Conservation (phyloP, 2,888 invertebrate genomes). For the Drosophila nr. fundita region DNA sequence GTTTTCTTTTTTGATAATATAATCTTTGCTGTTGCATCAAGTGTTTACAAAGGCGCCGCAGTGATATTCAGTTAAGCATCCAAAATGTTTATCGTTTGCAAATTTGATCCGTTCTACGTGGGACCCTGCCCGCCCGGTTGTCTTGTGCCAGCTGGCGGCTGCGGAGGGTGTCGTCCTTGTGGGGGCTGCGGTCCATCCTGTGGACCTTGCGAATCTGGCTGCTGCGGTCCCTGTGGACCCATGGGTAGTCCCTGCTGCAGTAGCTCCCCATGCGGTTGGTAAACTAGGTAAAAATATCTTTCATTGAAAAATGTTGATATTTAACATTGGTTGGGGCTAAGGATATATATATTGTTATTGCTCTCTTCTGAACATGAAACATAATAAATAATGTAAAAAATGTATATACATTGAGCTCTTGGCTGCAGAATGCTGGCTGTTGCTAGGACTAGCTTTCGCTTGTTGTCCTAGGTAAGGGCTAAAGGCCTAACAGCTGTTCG, state of each 20-base stretch:
- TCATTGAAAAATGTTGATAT: background rate
- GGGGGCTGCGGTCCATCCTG: conserved; percentile 32
- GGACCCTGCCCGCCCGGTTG: conserved; percentile 67
- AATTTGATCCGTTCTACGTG: conserved; percentile 64
- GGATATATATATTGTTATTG: conserved; percentile 31
- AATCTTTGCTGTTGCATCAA: background rate
- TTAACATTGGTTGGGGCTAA: conserved; percentile 22
- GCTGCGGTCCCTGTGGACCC: conserved; percentile 43
- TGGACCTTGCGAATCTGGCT: conserved; percentile 23
- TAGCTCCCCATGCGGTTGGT: conserved; percentile 44
- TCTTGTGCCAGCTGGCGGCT: conserved; percentile 32
- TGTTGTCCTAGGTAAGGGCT: conserved; percentile 76
- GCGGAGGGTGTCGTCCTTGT: conserved; percentile 30
- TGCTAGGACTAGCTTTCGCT: conserved; percentile 8
- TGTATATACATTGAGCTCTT: background rate
- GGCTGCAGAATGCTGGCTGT: conserved; percentile 10
- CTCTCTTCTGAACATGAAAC: background rate
- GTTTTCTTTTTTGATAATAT: background rate
- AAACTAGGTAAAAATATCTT: background rate
- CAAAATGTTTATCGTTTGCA: conserved; percentile 59
- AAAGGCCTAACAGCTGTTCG: conserved; percentile 63
- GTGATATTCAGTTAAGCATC: background rate
- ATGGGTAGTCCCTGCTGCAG: conserved; percentile 46
- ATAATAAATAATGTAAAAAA: conserved; percentile 8
- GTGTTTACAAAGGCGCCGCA: background rate